Evolutionary conservation across 2,797 vertebrate genomes (phyloP), one percentile per base, ranked within the genome.

Genomic region (Poeciliopsis infans): DNA sequence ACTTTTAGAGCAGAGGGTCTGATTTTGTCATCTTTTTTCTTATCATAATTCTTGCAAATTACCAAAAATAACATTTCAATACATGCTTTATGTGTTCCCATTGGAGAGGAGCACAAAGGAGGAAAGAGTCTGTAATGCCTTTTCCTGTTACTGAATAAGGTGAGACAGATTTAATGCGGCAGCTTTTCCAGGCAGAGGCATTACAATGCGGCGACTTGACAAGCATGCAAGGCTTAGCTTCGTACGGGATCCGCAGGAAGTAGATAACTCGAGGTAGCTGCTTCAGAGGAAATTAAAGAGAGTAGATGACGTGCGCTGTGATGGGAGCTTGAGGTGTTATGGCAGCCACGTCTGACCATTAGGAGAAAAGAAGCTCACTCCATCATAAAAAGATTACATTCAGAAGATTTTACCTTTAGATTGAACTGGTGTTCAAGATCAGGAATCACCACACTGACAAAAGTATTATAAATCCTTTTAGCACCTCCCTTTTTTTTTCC

Each of bases 101-200:
- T 82, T 86, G 81, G 68, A 84, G 81, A 86, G 69, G n/a, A 39
- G 57, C 77, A 91, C 80, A 91, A 89, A 83, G 89, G 28, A 83
- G 59, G 77, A 80, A 71, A 76, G 82, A 85, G 73, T 87, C 88
- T 90, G 88, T 86, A 89, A 93, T 88, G 81, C 79, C 57, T 87
- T 83, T 13, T 77, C 33, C 66, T 76, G 88, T 92, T 82, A 87
- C 45, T 71, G 85, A 86, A 81, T 79, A 80, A 90, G 91, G 87
- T 90, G 83, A 92, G 88, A 76, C 75, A 86, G 86, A 91, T 92
- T 93, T 92, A 91, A 91, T 88, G 88, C 47, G 8, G 83, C 86
- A 85, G 91, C 86, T 88, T 46, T 91, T 93, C 86, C 76, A 70
- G 89, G 87, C 82, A 80, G 79, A 79, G 87, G 84, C 74, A 81